These are phyloP conservation scores for Heliothis subflexa DNA, from an alignment of 1,140 invertebrate species.

Conservation along the genomic window DNA sequence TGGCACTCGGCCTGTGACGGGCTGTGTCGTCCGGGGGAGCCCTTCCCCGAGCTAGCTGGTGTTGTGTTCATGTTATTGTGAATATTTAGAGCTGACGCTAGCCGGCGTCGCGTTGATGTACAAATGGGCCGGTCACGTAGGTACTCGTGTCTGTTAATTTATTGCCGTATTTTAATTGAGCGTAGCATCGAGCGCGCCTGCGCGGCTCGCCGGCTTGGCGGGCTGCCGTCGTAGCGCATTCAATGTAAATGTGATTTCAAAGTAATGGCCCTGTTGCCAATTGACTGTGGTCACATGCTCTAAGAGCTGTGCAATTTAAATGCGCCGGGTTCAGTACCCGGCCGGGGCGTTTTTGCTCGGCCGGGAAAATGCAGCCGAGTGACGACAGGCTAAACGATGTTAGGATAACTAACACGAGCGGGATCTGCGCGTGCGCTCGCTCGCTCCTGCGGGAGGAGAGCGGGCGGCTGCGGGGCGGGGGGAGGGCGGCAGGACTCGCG, in stretches of 20 bases:
- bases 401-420: conserved; percentile 42
- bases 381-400: conserved; percentile 50
- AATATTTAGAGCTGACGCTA: neutral
- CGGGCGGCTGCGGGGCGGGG: conserved; percentile 49
- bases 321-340: conserved; percentile 50
- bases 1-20: no score
- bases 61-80: neutral
- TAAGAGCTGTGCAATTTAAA: conserved; percentile 40
- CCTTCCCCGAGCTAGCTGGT: no score
- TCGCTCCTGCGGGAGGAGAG: conserved; percentile 3
- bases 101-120: conserved; percentile 45
- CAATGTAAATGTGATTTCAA: conserved; percentile 79
- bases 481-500: conserved; percentile 40
- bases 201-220: conserved; percentile 48
- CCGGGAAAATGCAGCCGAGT: conserved; percentile 24
- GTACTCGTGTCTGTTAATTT: conserved; percentile 70
- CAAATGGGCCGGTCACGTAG: conserved; percentile 23
- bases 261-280: conserved; percentile 72
- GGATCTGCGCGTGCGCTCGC: conserved; percentile 26
- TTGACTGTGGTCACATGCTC: conserved; percentile 55
- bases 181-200: conserved; percentile 53
- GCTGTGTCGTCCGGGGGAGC: no score
- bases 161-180: conserved; percentile 80
- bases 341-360: conserved; percentile 37
- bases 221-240: conserved; percentile 61